Conservation (phyloP, 2,797 vertebrate species). For the Varecia variegata region DNA sequence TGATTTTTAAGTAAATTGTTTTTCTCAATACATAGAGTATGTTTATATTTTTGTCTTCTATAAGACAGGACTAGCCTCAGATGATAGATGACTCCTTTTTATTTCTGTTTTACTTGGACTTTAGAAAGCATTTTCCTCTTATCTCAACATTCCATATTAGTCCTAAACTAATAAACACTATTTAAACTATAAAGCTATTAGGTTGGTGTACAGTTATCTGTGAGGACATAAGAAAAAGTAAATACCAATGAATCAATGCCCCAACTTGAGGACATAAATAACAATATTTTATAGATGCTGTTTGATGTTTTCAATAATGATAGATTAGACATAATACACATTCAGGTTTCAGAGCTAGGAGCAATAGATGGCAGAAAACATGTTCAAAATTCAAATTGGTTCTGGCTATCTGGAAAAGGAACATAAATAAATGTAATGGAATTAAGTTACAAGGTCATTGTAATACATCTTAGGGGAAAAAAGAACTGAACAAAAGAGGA, state of each 20-base stretch:
- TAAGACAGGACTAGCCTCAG: background rate
- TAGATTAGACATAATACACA: background rate
- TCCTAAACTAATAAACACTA: slow-evolving; percentile 19
- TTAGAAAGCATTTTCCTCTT: background rate
- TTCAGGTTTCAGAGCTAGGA: background rate
- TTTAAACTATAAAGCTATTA: background rate
- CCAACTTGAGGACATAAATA: background rate
- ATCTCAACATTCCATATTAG: background rate
- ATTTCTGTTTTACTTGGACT: background rate
- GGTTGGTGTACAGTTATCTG: background rate
- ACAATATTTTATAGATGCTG: background rate
- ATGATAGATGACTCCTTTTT: background rate
- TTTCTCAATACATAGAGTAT: background rate
- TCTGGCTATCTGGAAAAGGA: slow-evolving; percentile 8
- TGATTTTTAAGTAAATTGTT: background rate
- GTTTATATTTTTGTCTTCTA: background rate
- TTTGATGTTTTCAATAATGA: slow-evolving; percentile 19
- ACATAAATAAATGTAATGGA: slow-evolving; percentile 35
- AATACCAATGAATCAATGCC: background rate
- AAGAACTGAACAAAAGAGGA: background rate
- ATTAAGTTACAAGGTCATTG: slow-evolving; percentile 7
- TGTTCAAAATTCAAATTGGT: slow-evolving; percentile 39
- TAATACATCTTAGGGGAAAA: background rate
- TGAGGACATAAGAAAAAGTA: background rate
- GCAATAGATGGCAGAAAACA: background rate